Evolutionary conservation across 1,140 invertebrate species (phyloP).

Genomic region (Pseudomyrmex sp.): DNA sequence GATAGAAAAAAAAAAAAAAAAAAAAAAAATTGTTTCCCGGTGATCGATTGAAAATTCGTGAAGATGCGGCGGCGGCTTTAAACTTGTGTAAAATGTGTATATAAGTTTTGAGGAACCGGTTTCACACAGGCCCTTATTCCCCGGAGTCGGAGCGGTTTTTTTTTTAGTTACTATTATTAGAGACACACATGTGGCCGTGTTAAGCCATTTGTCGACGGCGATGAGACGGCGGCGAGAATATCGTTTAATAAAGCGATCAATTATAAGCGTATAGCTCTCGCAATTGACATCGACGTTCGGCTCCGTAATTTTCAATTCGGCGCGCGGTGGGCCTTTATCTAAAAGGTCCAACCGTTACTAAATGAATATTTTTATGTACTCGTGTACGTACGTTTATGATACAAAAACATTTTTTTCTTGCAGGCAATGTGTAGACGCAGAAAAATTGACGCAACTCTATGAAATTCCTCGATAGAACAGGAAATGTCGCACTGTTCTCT

Average conservation of each 20-base stretch:
- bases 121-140: constrained; percentile 39
- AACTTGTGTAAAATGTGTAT: background rate
- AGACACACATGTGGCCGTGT: constrained; percentile 53
- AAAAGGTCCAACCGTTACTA: no score
- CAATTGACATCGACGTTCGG: background rate
- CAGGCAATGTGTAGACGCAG: no score
- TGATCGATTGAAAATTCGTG: no score
- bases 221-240: constrained; percentile 19
- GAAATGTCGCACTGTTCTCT: no score
- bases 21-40: no score
- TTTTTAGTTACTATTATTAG: constrained; percentile 56
- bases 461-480: no score
- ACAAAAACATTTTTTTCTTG: no score
- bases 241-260: constrained; percentile 40
- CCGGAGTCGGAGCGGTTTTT: constrained; percentile 45
- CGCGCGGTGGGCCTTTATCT: no score
- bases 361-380: background rate
- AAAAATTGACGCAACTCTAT: no score
- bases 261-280: background rate
- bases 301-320: constrained; percentile 1
- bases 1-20: background rate
- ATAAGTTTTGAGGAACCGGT: constrained; percentile 39
- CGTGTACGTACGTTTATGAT: no score
- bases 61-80: background rate
- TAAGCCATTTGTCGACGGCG: constrained; percentile 51